Conservation (phyloP, 2,113 vertebrate genomes). For the Eptatretus burgeri region DNA sequence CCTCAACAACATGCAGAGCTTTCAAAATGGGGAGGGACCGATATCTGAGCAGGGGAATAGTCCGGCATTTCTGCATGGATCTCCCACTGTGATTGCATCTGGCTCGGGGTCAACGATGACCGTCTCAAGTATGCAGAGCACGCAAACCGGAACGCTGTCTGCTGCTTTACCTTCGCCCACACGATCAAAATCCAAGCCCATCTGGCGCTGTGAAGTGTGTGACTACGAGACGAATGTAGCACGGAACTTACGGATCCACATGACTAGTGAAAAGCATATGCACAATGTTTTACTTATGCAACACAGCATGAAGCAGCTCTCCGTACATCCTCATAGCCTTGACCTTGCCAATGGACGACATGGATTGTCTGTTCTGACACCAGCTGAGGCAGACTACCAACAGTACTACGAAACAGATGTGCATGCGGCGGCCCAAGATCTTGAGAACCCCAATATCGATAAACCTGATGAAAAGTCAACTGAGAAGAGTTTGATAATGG, state of each 20-base stretch:
- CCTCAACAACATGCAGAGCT: constrained; percentile 98
- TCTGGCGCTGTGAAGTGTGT: constrained; percentile 91
- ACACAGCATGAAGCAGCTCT: constrained; percentile 81
- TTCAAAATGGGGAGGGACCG: constrained; percentile 39
- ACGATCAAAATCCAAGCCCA: constrained; percentile 92
- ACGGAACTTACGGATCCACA: constrained; percentile 87
- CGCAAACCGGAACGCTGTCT: constrained; percentile 43
- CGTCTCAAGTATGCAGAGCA: constrained; percentile 11
- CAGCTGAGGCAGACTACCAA: constrained; percentile 81
- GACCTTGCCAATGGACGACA: not conserved
- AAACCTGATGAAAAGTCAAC: constrained; percentile 53
- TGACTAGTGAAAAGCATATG: constrained; percentile 99
- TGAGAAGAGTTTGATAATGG: constrained; percentile 59
- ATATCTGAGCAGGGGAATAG: not conserved
- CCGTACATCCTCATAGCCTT: constrained; percentile 30
- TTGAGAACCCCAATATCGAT: constrained; percentile 51
- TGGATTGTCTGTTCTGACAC: constrained; percentile 45
- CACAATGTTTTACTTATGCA: constrained; percentile 97
- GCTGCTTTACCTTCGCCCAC: constrained; percentile 58
- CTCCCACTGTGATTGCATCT: constrained; percentile 43
- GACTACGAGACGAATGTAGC: constrained; percentile 97
- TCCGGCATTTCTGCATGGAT: constrained; percentile 6
- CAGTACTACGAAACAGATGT: constrained; percentile 59
- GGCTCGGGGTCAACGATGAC: constrained; percentile 29
- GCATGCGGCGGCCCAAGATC: constrained; percentile 36